These are phyloP conservation scores for Spisula subtruncata DNA, from an alignment of 2,888 invertebrate species.

Conservation along the genomic window DNA sequence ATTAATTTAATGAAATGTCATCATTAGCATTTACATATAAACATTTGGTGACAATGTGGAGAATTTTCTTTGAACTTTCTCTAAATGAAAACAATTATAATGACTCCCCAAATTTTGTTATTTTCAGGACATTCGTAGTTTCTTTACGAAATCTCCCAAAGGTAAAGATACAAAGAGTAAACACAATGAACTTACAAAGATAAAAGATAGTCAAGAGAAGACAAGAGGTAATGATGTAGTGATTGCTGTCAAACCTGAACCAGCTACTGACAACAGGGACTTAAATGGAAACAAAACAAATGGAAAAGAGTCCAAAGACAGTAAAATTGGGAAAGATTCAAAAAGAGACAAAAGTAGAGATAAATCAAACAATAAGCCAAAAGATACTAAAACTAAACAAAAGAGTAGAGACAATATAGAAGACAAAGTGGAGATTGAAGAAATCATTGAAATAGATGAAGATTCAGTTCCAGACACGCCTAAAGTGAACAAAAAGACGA, in stretches of 20 bases:
- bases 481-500: conserved; percentile 36
- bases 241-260: not conserved
- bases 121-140: not conserved
- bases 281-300: conserved; percentile 45
- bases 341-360: conserved; percentile 44
- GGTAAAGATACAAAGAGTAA: conserved; percentile 17
- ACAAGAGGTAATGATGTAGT: not conserved
- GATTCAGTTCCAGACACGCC: conserved; percentile 41
- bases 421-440: conserved; percentile 29
- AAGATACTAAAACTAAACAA: conserved; percentile 28
- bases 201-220: conserved; percentile 47
- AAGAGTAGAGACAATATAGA: conserved; percentile 23
- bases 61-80: too few relatives aligned
- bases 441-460: conserved; percentile 58
- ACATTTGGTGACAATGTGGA: too few relatives aligned
- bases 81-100: too few relatives aligned
- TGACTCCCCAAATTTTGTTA: not conserved
- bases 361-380: conserved; percentile 27
- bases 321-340: conserved; percentile 36
- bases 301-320: conserved; percentile 27
- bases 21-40: too few relatives aligned
- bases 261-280: conserved; percentile 22
- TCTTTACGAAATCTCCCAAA: not conserved
- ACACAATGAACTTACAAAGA: conserved; percentile 45
- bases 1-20: too few relatives aligned